Evolutionary conservation across 1,140 invertebrate species (phyloP), one percentile per base, ranked within the genome.

Genomic region (Aphelenchoides fujianensis): DNA sequence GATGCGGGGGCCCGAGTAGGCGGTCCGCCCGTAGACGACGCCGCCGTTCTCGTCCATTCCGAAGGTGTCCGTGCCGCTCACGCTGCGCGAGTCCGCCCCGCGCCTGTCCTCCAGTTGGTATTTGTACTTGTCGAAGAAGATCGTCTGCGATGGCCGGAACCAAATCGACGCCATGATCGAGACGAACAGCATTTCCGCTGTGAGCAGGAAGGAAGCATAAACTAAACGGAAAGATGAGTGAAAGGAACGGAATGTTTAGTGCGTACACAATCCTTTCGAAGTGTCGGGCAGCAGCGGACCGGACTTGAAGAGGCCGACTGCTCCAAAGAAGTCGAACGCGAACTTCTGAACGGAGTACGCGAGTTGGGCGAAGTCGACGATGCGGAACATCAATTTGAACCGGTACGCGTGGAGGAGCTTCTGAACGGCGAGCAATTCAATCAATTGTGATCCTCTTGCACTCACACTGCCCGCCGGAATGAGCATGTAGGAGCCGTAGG

Each of bases 251-350:
- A n/a, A n/a, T n/a, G n/a, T n/a, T n/a, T n/a, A n/a, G n/a, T n/a
- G n/a, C n/a, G n/a, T n/a, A 82, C 80, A 82, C 69, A 73, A 75
- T 41, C 79, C 79, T 63, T 81, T 81, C 0, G 79, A 76, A 23
- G 69, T 28, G 1, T 72, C 69, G 9, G 82, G 80, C 9, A 82
- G 48, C 27, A 74, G 34, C 32, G 66, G 30, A 32, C 70, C 75
- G 34, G 62, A 30, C 62, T 68, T 35, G 32, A 82, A 71, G 2
- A 82, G 52, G 7, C 68, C 74, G 48, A 82, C 53, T 2, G 79
- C 72, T 9, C 73, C 81, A 0, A 82, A 55, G 52, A 82, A 82
- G 23, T 82, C 80, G 52, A 83, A 80, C 3, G 73, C 36, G 64
- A 82, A 79, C 66, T 82, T 82, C 61, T 82, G 80, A 19, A 79